A percentile compares a stretch with the other conserved stretches of the same genome.
These are phyloP conservation scores for Spongilla lacustris DNA, from an alignment of 37 sponge, comb jelly and placozoan genomes.

Conservation along the genomic window DNA sequence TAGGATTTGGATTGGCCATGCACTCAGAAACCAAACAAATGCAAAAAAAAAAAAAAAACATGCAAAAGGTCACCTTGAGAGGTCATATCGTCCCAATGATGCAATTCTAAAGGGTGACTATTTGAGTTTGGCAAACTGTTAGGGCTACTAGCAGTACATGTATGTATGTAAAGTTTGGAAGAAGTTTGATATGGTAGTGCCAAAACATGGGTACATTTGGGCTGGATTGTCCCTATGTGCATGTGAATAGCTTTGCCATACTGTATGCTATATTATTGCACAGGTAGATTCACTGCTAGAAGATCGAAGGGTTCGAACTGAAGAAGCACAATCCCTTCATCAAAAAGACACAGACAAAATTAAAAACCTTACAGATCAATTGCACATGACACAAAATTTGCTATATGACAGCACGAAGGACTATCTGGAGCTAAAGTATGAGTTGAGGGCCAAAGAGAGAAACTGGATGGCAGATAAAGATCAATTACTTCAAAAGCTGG, in stretches of 20 bases:
- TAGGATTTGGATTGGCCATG: no score
- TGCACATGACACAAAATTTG: slow-evolving; percentile 87
- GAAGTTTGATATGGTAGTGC: no score
- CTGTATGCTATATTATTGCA: not conserved
- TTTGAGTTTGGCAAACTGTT: no score
- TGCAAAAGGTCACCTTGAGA: no score
- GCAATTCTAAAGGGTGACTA: no score
- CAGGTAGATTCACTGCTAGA: slow-evolving; percentile 89
- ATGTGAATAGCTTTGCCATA: no score
- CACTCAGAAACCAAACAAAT: no score
- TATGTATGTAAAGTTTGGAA: no score
- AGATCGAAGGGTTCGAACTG: slow-evolving; percentile 78
- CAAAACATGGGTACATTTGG: not conserved
- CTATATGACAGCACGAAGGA: slow-evolving; percentile 98
- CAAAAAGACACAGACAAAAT: slow-evolving; percentile 79
- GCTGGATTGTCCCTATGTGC: not conserved
- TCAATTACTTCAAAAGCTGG: slow-evolving; percentile 80
- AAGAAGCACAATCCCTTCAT: slow-evolving; percentile 74
- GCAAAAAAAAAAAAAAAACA: no score
- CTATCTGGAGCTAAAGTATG: slow-evolving; percentile 93
- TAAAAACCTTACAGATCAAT: slow-evolving; percentile 71
- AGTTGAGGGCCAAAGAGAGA: slow-evolving; percentile 84
- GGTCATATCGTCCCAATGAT: no score
- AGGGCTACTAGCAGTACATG: no score
- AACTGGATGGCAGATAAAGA: slow-evolving; percentile 93